phyloP scores from a whole-genome alignment of 2,113 vertebrate genomes.

The Lota lota region DNA sequence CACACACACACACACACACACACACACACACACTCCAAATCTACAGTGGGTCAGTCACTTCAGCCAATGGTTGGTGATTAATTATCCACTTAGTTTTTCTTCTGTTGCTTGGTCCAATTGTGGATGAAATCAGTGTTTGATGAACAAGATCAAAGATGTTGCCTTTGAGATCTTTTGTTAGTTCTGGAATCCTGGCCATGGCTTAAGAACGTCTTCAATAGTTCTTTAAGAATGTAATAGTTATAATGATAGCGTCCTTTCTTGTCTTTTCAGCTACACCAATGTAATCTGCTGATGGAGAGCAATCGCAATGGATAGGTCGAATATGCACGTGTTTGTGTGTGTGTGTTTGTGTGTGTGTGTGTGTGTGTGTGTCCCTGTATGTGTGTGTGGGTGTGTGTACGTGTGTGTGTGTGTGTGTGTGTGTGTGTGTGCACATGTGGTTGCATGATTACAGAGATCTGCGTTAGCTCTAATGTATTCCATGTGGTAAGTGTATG shows the following conservation, averaged over 20 bases:
- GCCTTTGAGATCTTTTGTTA: neutral
- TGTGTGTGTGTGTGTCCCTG: too few species aligned
- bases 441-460: conserved; percentile 28
- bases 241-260: too few species aligned
- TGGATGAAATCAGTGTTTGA: conserved; percentile 15
- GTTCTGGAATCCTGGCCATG: neutral
- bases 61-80: neutral
- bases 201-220: neutral
- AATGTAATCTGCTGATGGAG: too few species aligned
- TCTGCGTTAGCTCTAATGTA: conserved; percentile 24
- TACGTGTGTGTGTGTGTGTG: neutral
- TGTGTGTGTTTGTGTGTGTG: too few species aligned
- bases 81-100: neutral
- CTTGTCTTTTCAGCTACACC: too few species aligned
- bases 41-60: too few species aligned
- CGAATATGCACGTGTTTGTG: neutral
- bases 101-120: neutral
- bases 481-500: conserved; percentile 34
- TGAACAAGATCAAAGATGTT: conserved; percentile 21
- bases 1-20: neutral
- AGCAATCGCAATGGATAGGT: conserved; percentile 15
- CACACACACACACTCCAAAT: neutral
- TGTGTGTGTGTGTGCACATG: conserved; percentile 15
- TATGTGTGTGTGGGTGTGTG: neutral
- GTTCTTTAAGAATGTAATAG: too few species aligned